Evolutionary conservation across 2,888 invertebrate genomes (phyloP).

Genomic region (Sminthurinus aureus): DNA sequence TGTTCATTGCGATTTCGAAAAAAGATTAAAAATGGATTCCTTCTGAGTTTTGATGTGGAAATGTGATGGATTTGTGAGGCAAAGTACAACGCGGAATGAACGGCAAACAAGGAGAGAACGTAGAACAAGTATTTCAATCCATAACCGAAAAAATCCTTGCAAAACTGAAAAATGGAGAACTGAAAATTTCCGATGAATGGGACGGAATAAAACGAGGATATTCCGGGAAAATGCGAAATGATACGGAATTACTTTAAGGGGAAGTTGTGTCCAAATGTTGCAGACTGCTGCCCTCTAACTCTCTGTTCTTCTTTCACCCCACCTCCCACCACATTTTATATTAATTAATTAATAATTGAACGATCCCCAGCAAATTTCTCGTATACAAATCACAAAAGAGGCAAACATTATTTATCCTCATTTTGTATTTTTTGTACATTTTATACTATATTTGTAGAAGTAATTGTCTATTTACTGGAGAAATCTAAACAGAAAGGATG

Average conservation of each 20-base stretch:
- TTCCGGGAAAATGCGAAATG: slow-evolving; percentile 67
- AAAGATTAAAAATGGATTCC: no score
- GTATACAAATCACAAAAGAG: no score
- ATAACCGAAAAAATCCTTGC: slow-evolving; percentile 75
- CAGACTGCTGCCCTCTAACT: no score
- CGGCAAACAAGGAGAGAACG: slow-evolving; percentile 90
- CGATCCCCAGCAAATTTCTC: background rate
- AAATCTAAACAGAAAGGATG: no score
- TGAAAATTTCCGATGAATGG: slow-evolving; percentile 68
- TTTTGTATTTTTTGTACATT: no score
- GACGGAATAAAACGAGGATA: slow-evolving; percentile 96
- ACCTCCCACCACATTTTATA: background rate
- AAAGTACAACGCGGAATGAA: no score
- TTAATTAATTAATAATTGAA: background rate
- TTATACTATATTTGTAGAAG: no score
- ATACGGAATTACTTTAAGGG: slow-evolving; percentile 86
- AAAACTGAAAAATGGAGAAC: slow-evolving; percentile 60
- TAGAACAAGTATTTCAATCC: slow-evolving; percentile 89
- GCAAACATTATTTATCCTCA: no score
- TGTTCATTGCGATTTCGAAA: no score
- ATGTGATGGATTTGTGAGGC: no score
- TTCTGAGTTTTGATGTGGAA: no score
- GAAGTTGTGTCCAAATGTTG: slow-evolving; percentile 92
- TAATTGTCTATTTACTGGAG: no score
- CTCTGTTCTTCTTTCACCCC: background rate